Evolutionary conservation across 1,140 invertebrate genomes (phyloP).

Genomic region (Drosophila insularis): DNA sequence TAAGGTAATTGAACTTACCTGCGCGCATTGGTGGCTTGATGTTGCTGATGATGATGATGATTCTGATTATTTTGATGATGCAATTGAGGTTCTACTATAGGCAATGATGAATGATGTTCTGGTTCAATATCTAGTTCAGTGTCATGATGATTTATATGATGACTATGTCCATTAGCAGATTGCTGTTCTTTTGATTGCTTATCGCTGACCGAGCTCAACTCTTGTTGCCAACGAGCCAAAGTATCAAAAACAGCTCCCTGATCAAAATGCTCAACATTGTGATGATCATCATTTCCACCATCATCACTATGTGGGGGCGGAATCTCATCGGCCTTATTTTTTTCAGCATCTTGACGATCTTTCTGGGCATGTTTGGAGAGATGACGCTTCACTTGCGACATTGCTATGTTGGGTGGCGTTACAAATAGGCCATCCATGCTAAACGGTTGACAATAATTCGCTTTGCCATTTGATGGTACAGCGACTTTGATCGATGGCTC

Average conservation of each 20-base stretch:
- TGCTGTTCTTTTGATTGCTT: conserved; percentile 41
- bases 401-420: conserved; percentile 38
- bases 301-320: conserved; percentile 1
- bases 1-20: conserved; percentile 53
- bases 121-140: conserved; percentile 17
- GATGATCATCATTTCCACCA: conserved; percentile 5
- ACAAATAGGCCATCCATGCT: conserved; percentile 44
- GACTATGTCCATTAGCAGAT: conserved; percentile 45
- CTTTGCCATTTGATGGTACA: neutral
- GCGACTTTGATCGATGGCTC: conserved; percentile 28
- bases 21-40: conserved; percentile 69
- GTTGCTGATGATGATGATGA: conserved; percentile 36
- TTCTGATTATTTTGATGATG: conserved; percentile 13
- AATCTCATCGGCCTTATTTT: no score
- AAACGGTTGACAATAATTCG: conserved; percentile 25
- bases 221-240: conserved; percentile 54
- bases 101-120: conserved; percentile 44
- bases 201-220: conserved; percentile 27
- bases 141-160: conserved; percentile 16
- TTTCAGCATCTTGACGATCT: neutral
- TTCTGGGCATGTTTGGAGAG: neutral
- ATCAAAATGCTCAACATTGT: conserved; percentile 15
- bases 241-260: conserved; percentile 46
- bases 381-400: conserved; percentile 22
- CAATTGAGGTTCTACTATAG: conserved; percentile 34